These are phyloP conservation scores for Drosophila pseudotakahashii DNA, from an alignment of 2,888 invertebrate genomes.

Conservation along the genomic window DNA sequence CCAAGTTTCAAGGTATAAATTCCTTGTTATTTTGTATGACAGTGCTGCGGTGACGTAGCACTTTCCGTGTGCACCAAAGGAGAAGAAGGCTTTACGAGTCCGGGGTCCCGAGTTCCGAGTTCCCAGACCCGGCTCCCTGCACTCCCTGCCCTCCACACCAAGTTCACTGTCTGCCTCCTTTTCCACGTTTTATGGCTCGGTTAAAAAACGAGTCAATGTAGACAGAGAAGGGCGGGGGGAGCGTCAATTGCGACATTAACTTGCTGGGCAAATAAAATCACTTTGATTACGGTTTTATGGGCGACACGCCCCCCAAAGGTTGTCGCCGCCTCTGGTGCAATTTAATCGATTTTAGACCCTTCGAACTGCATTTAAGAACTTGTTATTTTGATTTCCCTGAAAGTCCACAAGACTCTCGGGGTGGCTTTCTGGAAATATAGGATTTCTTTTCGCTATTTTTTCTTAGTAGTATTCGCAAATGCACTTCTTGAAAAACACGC, in stretches of 20 bases:
- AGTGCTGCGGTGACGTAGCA: slow-evolving; percentile 3
- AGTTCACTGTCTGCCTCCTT: not conserved
- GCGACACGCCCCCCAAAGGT: slow-evolving; percentile 5
- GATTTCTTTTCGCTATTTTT: no score
- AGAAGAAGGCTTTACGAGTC: slow-evolving; percentile 12
- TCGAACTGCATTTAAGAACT: slow-evolving; percentile 17
- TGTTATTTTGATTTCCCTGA: slow-evolving; percentile 5
- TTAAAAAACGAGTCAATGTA: slow-evolving; percentile 21
- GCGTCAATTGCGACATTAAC: slow-evolving; percentile 32
- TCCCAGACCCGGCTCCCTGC: not conserved
- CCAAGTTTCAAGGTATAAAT: not conserved
- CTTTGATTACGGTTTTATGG: slow-evolving; percentile 52
- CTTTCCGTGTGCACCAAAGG: slow-evolving; percentile 7
- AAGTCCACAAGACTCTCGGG: not conserved
- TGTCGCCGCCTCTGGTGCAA: slow-evolving; percentile 18
- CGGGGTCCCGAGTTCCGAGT: not conserved
- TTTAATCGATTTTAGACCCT: slow-evolving; percentile 36
- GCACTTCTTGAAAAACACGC: not conserved
- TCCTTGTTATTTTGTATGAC: not conserved
- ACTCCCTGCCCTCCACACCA: not conserved
- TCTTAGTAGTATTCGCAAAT: not conserved
- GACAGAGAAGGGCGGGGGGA: not conserved
- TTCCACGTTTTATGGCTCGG: slow-evolving; percentile 18
- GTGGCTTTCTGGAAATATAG: not conserved
- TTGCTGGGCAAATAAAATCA: slow-evolving; percentile 50